Conservation (phyloP, 2,113 vertebrate species). For the Phyllopteryx taeniolatus region DNA sequence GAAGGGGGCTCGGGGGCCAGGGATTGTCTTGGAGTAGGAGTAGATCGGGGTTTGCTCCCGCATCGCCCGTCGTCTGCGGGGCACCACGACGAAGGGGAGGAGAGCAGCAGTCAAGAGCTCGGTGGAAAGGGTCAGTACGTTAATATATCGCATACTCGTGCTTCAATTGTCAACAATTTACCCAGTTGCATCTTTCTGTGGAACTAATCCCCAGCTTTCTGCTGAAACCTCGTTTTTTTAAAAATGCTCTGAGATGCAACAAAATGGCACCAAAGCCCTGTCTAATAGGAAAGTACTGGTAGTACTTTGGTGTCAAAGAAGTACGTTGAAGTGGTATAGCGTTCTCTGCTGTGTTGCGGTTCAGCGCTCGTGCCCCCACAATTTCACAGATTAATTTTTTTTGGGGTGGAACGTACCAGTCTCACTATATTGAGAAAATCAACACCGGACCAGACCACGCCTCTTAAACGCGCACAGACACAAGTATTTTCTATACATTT, state of each 20-base stretch:
- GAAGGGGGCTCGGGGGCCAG: constrained; percentile 77
- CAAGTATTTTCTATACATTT: not conserved
- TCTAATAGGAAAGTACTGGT: too few species aligned
- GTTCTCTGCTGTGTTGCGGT: too few species aligned
- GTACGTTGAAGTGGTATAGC: too few species aligned
- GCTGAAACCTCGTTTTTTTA: too few species aligned
- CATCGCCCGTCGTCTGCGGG: constrained; percentile 73
- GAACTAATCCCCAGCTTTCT: too few species aligned
- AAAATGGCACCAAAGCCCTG: too few species aligned
- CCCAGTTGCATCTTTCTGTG: too few species aligned
- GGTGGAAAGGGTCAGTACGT: constrained; percentile 40
- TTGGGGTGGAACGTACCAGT: not conserved
- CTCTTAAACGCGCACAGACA: too few species aligned
- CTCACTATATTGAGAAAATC: not conserved
- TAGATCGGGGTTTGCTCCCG: constrained; percentile 61
- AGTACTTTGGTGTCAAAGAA: too few species aligned
- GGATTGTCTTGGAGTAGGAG: constrained; percentile 64
- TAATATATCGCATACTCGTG: not conserved
- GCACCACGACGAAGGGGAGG: constrained; percentile 88
- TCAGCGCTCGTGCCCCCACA: too few species aligned
- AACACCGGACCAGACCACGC: too few species aligned
- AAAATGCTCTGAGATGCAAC: too few species aligned
- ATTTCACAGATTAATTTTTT: not conserved
- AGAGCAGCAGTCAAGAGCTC: constrained; percentile 98
- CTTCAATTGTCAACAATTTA: not conserved